These are phyloP conservation scores for Chlamydotis undulata DNA, from an alignment of 2,113 vertebrate species.

Conservation along the genomic window DNA sequence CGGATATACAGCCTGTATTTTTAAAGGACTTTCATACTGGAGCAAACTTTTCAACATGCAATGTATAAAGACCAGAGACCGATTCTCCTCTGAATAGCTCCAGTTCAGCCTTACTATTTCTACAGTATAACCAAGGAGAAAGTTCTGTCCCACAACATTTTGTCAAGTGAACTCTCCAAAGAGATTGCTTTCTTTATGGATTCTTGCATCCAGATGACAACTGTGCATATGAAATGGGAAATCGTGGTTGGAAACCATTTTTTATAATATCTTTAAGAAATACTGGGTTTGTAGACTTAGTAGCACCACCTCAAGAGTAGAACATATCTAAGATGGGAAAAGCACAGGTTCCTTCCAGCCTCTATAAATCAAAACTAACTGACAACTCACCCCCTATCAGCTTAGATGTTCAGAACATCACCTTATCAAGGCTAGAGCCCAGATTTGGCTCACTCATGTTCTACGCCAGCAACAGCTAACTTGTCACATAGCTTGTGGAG, in stretches of 20 bases:
- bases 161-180: not conserved
- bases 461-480: not conserved
- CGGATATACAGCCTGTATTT: slow-evolving; percentile 26
- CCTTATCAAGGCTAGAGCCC: not conserved
- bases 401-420: not conserved
- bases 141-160: not conserved
- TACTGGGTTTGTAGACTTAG: accelerated
- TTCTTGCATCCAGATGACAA: not conserved
- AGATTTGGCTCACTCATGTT: not conserved
- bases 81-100: not conserved
- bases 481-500: not conserved
- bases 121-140: not conserved
- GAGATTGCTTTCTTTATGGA: not conserved
- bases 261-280: not conserved
- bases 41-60: not conserved
- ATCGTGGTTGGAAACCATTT: accelerated
- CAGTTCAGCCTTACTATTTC: not conserved
- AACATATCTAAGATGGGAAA: no score
- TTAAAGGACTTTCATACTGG: slow-evolving; percentile 5
- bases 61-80: not conserved
- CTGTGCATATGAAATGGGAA: not conserved
- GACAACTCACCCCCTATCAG: not conserved
- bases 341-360: not conserved
- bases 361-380: not conserved
- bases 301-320: not conserved